phyloP scores from a whole-genome alignment of 2,888 invertebrate species.

The Archaeoteleia sp. region DNA sequence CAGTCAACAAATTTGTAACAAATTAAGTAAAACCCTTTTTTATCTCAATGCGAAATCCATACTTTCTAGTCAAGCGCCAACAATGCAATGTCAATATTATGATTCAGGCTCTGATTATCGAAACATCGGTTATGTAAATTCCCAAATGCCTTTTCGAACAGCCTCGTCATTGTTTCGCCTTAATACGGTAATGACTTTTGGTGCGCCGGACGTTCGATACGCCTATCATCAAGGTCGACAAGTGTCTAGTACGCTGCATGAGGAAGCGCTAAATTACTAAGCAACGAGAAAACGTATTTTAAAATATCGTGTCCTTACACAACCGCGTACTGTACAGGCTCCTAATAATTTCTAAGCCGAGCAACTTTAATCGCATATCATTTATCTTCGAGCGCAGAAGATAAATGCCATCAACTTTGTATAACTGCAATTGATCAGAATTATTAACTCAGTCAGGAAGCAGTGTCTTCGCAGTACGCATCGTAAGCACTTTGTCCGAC shows the following conservation, averaged over 20 bases:
- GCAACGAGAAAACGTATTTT: constrained; percentile 37
- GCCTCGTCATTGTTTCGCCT: constrained; percentile 17
- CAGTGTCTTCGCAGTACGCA: neutral
- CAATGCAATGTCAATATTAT: neutral
- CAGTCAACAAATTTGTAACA: too few species aligned
- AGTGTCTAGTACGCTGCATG: constrained; percentile 48
- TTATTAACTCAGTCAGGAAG: neutral
- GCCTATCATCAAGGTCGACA: constrained; percentile 57
- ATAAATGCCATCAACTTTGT: constrained; percentile 13
- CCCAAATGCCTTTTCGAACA: neutral
- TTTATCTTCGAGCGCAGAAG: constrained; percentile 23
- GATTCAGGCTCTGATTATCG: neutral
- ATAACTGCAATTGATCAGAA: constrained; percentile 13
- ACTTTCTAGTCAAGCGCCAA: neutral
- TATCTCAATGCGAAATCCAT: too few species aligned
- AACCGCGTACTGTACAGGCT: constrained; percentile 5
- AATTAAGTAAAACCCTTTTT: too few species aligned
- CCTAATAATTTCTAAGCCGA: constrained; percentile 23
- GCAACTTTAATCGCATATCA: constrained; percentile 7
- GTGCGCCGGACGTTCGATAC: constrained; percentile 21
- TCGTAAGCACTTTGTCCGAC: neutral
- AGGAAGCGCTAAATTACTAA: constrained; percentile 54
- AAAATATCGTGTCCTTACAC: constrained; percentile 45
- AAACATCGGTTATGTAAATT: neutral
- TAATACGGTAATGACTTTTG: constrained; percentile 13